These are phyloP conservation scores for Myodes glareolus DNA, from an alignment of 2,113 vertebrate genomes.

Conservation along the genomic window DNA sequence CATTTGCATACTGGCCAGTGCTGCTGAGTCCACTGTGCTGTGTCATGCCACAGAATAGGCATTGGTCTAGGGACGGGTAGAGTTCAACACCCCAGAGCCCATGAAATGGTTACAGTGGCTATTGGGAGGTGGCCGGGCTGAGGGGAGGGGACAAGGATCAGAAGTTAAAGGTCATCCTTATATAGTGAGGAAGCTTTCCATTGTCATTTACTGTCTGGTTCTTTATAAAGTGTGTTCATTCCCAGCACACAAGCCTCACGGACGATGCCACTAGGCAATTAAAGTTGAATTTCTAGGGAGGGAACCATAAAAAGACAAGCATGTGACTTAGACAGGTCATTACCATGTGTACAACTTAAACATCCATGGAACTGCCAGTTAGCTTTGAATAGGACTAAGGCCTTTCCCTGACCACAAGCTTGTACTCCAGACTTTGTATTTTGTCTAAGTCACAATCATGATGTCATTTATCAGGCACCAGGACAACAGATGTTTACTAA, in stretches of 20 bases:
- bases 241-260: background rate
- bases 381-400: background rate
- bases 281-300: constrained; percentile 1
- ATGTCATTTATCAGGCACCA: background rate
- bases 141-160: background rate
- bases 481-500: background rate
- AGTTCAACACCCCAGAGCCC: background rate
- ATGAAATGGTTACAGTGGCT: background rate
- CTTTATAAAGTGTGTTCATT: constrained; percentile 4
- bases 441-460: background rate
- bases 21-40: background rate
- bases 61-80: background rate
- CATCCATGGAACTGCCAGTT: background rate
- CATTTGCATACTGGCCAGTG: background rate
- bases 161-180: background rate
- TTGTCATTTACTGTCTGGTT: background rate
- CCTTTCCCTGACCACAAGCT: background rate
- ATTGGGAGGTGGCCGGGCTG: background rate
- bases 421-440: no score
- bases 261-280: background rate
- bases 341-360: background rate
- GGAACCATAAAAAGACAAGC: background rate
- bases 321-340: background rate
- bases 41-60: background rate
- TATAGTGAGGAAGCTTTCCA: background rate